Conservation (phyloP, 2,797 vertebrate species). For the Pipistrellus pygmaeus region DNA sequence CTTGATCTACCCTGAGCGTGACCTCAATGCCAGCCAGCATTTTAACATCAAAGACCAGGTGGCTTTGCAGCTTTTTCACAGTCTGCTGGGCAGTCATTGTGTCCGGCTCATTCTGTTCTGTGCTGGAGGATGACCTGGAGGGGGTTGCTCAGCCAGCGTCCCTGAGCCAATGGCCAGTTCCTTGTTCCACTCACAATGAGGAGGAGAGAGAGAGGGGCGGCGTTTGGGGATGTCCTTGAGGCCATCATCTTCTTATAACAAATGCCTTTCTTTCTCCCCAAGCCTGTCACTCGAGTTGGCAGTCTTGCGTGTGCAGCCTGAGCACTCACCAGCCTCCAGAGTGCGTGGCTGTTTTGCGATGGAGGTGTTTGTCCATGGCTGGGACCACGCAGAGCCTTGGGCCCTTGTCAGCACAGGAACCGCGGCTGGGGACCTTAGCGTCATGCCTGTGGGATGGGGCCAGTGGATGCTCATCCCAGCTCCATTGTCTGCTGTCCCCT, state of each 20-base stretch:
- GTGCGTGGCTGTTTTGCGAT: fast-evolving
- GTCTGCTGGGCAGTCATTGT: fast-evolving
- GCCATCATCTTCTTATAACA: background rate
- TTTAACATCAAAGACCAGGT: background rate
- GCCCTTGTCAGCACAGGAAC: background rate
- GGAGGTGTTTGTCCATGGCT: fast-evolving
- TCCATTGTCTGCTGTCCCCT: background rate
- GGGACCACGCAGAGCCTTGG: background rate
- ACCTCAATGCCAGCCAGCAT: background rate
- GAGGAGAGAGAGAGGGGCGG: background rate
- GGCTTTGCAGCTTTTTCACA: fast-evolving
- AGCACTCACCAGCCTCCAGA: background rate
- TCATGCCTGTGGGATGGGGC: fast-evolving
- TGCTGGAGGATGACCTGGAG: background rate
- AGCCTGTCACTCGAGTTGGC: fast-evolving
- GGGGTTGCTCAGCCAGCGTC: too few species aligned
- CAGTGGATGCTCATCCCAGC: fast-evolving
- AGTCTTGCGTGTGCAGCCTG: fast-evolving
- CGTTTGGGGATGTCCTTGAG: fast-evolving
- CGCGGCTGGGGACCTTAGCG: fast-evolving
- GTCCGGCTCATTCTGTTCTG: background rate
- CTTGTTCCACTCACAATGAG: fast-evolving
- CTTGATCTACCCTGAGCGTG: background rate
- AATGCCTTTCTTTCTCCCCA: background rate
- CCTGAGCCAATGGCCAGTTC: background rate